These are phyloP conservation scores for Galleria mellonella DNA, from an alignment of 1,140 invertebrate genomes.

Conservation along the genomic window DNA sequence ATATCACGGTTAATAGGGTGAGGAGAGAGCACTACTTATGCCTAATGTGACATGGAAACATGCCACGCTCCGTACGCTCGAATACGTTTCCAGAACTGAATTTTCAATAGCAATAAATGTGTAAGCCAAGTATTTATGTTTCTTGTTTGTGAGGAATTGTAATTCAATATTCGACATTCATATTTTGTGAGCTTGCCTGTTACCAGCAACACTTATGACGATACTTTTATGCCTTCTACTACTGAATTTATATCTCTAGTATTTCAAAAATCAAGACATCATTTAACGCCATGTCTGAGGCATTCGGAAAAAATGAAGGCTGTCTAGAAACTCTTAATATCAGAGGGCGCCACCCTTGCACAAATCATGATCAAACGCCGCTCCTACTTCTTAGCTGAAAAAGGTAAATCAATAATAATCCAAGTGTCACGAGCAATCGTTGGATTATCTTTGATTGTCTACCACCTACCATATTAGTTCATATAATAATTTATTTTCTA, in stretches of 20 bases:
- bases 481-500: no score
- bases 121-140: constrained; percentile 20
- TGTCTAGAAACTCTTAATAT: no score
- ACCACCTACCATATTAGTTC: no score
- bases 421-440: no score
- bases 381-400: no score
- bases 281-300: background rate
- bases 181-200: background rate
- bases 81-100: constrained; percentile 56
- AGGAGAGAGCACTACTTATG: constrained; percentile 72
- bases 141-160: constrained; percentile 6
- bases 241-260: background rate
- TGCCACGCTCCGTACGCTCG: constrained; percentile 43
- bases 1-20: constrained; percentile 72
- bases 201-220: background rate
- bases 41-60: constrained; percentile 72
- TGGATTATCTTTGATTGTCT: no score
- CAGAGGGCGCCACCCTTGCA: no score
- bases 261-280: background rate
- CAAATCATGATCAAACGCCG: no score
- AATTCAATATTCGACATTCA: background rate
- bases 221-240: no score
- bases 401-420: no score
- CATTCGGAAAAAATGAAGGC: no score
- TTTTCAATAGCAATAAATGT: constrained; percentile 65